These are phyloP conservation scores for Agraylea sexmaculata DNA, from an alignment of 1,140 invertebrate genomes.

Conservation along the genomic window DNA sequence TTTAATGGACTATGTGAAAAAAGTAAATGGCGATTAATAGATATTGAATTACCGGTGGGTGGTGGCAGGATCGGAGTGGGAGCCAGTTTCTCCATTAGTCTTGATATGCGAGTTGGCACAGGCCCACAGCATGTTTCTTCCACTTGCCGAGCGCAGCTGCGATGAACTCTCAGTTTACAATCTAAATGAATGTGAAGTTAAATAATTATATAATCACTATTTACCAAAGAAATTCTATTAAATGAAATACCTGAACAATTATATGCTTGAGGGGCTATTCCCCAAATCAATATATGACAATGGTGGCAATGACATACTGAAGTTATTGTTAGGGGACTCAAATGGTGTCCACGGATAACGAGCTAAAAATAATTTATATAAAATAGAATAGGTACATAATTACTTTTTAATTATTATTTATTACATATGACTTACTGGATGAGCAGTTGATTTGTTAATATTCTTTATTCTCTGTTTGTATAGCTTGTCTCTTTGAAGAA, in stretches of 20 bases:
- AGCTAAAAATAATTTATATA: constrained; percentile 46
- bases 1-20: constrained; percentile 1
- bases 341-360: constrained; percentile 77
- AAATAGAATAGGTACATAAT: no score
- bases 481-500: constrained; percentile 34
- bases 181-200: constrained; percentile 43
- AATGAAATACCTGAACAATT: constrained; percentile 60
- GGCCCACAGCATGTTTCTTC: constrained; percentile 79
- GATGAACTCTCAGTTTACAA: constrained; percentile 82
- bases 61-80: constrained; percentile 2
- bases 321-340: constrained; percentile 78
- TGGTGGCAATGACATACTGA: constrained; percentile 85
- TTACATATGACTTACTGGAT: constrained; percentile 26
- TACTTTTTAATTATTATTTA: no score
- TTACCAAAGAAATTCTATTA: constrained; percentile 1
- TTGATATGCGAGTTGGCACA: constrained; percentile 55
- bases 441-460: constrained; percentile 31
- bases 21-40: background rate
- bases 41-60: constrained; percentile 10
- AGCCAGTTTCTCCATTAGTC: constrained; percentile 53
- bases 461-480: constrained; percentile 37
- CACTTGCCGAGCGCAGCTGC: constrained; percentile 65
- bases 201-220: background rate
- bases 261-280: constrained; percentile 88
- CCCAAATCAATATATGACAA: constrained; percentile 86